Conservation (phyloP, 1,140 invertebrate species). For the Helicoverpa armigera region DNA sequence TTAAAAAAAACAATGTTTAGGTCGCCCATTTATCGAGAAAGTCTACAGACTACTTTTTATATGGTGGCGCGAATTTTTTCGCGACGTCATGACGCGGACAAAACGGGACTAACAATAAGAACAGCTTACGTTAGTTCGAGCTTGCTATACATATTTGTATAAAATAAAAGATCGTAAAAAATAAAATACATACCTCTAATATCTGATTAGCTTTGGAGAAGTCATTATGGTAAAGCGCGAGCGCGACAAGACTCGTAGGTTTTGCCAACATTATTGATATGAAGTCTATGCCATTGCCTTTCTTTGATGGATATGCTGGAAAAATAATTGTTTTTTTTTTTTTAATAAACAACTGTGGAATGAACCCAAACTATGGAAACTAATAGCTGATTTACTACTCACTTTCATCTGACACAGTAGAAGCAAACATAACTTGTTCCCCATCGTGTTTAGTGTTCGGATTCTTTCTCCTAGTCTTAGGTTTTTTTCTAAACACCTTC, state of each 20-base stretch:
- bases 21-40: no score
- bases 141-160: neutral
- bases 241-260: constrained; percentile 79
- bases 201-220: constrained; percentile 85
- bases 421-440: constrained; percentile 77
- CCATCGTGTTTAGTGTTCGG: constrained; percentile 74
- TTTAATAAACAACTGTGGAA: constrained; percentile 14
- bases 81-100: no score
- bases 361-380: neutral
- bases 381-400: constrained; percentile 38
- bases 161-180: neutral
- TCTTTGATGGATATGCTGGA: constrained; percentile 65
- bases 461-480: constrained; percentile 72
- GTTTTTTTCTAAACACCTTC: constrained; percentile 73
- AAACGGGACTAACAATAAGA: no score
- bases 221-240: constrained; percentile 83
- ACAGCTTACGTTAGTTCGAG: no score
- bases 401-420: constrained; percentile 81
- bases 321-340: constrained; percentile 21
- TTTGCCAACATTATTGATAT: constrained; percentile 84
- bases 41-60: no score
- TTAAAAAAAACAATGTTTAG: no score
- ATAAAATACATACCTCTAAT: constrained; percentile 83
- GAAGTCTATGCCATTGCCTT: constrained; percentile 78
- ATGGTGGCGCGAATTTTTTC: no score